Evolutionary conservation across 2,113 vertebrate species (phyloP), one percentile per base, ranked within the genome.

Genomic region (Planiliza haematocheilus): DNA sequence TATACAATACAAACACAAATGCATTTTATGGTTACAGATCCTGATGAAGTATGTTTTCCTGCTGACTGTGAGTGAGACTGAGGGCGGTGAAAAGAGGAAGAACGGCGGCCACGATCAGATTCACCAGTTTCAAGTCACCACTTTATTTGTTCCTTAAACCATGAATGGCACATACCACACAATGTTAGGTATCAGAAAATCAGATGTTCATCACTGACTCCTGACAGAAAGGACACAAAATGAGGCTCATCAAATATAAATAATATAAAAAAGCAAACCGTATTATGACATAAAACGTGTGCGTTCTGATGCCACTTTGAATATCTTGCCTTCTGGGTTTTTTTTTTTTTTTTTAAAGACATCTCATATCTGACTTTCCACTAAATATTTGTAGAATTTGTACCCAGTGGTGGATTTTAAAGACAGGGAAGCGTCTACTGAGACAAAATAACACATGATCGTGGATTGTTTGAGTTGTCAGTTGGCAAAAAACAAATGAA

Each of bases 401-500:
- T n/a, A n/a, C n/a, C n/a, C n/a, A n/a, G n/a, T n/a, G n/a, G n/a
- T n/a, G n/a, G n/a, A n/a, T n/a, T n/a, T n/a, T n/a, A n/a, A n/a
- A n/a, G n/a, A n/a, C 38, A 51, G 7, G 2, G 1, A 56, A 20
- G 10, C 12, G 9, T 51, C 21, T 49, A 6, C 24, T 43, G 13
- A 37, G 24, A 59, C 14, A 41, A 56, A 41, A 21, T 34, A 30
- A 14, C 14, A 49, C n/a, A 17, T 1, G 1, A 51, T 49, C 14
- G 3, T 61, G 39, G 16, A n/a, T 6, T 45, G 5, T 7, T 17
- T 13, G 20, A 36, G 17, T 20, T 51, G 1, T 57, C 34, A 59
- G 18, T 56, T 78, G 64, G 20, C 55, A 46, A 36, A 45, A 1
- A 68, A 21, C 49, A 20, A 45, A 43, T 64, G 58, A 75, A 62